Base-by-base conservation (phyloP, 2,888 invertebrate genomes). In the Suillia variegata region DNA sequence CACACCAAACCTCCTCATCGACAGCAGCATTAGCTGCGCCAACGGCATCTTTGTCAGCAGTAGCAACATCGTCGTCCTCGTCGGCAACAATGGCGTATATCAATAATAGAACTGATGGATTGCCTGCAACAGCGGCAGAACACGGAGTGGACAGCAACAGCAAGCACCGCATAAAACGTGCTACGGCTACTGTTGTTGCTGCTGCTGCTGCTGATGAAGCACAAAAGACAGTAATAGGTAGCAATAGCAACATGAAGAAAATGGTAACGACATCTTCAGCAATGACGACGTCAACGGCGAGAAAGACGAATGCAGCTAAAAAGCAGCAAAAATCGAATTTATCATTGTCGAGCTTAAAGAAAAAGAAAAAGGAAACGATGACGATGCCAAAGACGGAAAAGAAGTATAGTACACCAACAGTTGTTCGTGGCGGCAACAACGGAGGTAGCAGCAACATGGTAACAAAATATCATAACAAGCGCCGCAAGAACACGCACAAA, bases 91-190 rank as follows among this genome's bases (percentile, higher is more conserved):
- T 66, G 61, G 67, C 65, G 67, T 70, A 71, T 68, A 73, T 69
- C 69, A 73, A 77, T 76, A 77, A 76, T 68, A 74, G 70, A 69
- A 70, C 77, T 77, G 78, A 77, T 78, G 79, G 76, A 77, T 76
- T 71, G 66, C 64, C 62, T 67, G 52, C 54, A 62, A 63, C 63
- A 47, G 48, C 62, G n/a, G n/a, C n/a, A n/a, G n/a, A n/a, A n/a
- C n/a, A n/a, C 56, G 61, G 61, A 61, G 50, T 61, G 63, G 64
- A 65, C 66, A 63, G 53, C 48, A 73, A 73, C 66, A 63, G 53
- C 48, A 73, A 73, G 66, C 67, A 68, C 47, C 71, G 77, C 38
- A 63, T 61, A 65, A 71, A 73, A 66, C 77, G 79, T 57, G 63
- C 62, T 55, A n/a, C n/a, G n/a, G 59, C 64, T 34, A 53, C 15